These are phyloP conservation scores for Phyllotreta cruciferae DNA, from an alignment of 2,888 invertebrate genomes.

Conservation along the genomic window DNA sequence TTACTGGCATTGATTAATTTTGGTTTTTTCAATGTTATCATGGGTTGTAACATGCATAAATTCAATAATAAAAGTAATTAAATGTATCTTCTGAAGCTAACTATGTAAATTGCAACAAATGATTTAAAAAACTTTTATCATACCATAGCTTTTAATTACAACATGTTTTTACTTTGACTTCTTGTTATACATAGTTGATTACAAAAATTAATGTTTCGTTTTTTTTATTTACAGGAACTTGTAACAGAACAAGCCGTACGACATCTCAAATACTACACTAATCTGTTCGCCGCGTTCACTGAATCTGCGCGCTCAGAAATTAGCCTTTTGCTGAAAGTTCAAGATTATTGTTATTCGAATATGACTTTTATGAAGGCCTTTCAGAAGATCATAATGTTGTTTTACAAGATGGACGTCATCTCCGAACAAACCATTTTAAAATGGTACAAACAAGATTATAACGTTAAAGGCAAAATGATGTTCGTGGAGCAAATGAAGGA, in stretches of 20 bases:
- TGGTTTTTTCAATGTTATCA: conserved; percentile 48
- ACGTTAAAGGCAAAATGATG: conserved; percentile 94
- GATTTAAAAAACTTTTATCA: too few species aligned
- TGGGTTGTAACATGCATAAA: conserved; percentile 39
- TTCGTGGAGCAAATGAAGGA: conserved; percentile 98
- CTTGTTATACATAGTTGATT: neutral
- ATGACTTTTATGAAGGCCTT: conserved; percentile 99
- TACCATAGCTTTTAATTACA: too few species aligned
- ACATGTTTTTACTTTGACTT: neutral
- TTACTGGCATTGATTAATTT: conserved; percentile 49
- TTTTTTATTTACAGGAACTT: conserved; percentile 67
- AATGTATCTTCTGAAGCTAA: too few species aligned
- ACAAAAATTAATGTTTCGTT: neutral
- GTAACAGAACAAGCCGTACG: conserved; percentile 95
- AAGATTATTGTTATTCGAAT: conserved; percentile 98
- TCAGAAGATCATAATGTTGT: conserved; percentile 94
- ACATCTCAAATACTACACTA: conserved; percentile 85
- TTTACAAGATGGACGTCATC: conserved; percentile 95
- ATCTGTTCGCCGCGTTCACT: conserved; percentile 86
- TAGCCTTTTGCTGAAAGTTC: conserved; percentile 88
- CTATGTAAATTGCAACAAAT: too few species aligned
- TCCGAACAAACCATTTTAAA: conserved; percentile 94
- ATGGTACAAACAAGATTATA: conserved; percentile 95
- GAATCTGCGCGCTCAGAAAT: conserved; percentile 87
- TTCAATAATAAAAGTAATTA: too few species aligned